These are phyloP conservation scores for Prosopocoilus inquinatus DNA, from an alignment of 2,888 invertebrate genomes.

Conservation along the genomic window DNA sequence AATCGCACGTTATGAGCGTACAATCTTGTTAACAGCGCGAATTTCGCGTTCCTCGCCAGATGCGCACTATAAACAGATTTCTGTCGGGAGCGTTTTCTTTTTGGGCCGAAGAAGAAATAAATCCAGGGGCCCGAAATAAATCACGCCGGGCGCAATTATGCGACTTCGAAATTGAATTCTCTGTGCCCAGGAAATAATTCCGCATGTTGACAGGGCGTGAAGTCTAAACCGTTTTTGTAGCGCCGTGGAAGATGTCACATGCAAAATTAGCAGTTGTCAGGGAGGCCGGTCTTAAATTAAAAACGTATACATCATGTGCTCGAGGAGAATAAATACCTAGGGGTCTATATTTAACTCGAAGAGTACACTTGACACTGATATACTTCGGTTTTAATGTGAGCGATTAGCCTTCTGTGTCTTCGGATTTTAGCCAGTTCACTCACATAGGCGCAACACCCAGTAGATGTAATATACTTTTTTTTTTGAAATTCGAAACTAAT, in stretches of 20 bases:
- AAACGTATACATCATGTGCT: conserved; percentile 39
- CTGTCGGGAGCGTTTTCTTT: conserved; percentile 6
- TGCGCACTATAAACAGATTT: not conserved
- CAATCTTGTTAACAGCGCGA: not conserved
- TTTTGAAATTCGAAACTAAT: too few species aligned
- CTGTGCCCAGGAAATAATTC: conserved; percentile 43
- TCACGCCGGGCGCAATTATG: conserved; percentile 39
- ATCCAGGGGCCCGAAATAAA: conserved; percentile 25
- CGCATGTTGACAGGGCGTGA: conserved; percentile 41
- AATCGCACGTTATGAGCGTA: not conserved
- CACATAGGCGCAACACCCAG: too few species aligned
- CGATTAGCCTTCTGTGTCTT: conserved; percentile 21
- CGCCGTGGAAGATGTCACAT: conserved; percentile 29
- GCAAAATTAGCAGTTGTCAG: conserved; percentile 49
- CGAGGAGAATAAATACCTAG: not conserved
- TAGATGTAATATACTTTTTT: too few species aligned
- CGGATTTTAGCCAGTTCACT: not conserved
- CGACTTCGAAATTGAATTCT: conserved; percentile 33
- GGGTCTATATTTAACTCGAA: conserved; percentile 13
- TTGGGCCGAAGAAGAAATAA: not conserved
- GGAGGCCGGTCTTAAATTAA: conserved; percentile 37
- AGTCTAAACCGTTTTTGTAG: conserved; percentile 33
- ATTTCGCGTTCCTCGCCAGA: too few species aligned
- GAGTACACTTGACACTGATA: conserved; percentile 22
- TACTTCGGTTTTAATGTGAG: conserved; percentile 23